Conservation (phyloP, 1,140 invertebrate genomes). For the Drosophila santomea region DNA sequence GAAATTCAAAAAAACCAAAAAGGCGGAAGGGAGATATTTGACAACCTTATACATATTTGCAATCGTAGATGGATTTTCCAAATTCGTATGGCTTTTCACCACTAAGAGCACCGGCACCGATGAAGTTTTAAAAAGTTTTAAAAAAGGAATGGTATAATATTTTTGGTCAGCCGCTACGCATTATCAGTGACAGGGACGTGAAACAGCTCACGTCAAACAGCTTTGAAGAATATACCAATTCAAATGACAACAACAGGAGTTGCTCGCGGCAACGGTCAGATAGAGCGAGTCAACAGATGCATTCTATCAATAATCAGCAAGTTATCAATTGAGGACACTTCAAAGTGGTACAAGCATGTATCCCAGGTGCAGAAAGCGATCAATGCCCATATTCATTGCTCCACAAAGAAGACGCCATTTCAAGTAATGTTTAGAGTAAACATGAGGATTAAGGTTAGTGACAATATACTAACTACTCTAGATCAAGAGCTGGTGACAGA, state of each 20-base stretch:
- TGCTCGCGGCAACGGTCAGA: too few species aligned
- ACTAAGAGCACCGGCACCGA: conserved; percentile 4
- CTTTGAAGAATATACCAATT: not conserved
- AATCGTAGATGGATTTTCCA: not conserved
- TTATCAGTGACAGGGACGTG: not conserved
- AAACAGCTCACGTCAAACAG: not conserved
- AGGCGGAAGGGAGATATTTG: too few species aligned
- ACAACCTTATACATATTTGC: not conserved
- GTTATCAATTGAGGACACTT: not conserved
- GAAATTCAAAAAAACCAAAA: too few species aligned
- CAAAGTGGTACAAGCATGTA: not conserved
- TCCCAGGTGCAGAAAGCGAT: not conserved
- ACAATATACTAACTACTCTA: too few species aligned
- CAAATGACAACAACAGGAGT: too few species aligned
- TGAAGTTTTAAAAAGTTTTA: not conserved
- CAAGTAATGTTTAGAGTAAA: too few species aligned
- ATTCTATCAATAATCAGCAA: too few species aligned
- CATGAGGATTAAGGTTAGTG: too few species aligned
- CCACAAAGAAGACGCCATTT: too few species aligned
- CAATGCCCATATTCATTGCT: not conserved
- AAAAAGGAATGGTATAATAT: not conserved
- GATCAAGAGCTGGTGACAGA: too few species aligned
- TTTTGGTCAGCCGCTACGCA: not conserved
- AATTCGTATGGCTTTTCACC: not conserved
- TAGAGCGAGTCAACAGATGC: too few species aligned